Conservation (phyloP, 2,888 invertebrate genomes). For the Melanophora roralis region DNA sequence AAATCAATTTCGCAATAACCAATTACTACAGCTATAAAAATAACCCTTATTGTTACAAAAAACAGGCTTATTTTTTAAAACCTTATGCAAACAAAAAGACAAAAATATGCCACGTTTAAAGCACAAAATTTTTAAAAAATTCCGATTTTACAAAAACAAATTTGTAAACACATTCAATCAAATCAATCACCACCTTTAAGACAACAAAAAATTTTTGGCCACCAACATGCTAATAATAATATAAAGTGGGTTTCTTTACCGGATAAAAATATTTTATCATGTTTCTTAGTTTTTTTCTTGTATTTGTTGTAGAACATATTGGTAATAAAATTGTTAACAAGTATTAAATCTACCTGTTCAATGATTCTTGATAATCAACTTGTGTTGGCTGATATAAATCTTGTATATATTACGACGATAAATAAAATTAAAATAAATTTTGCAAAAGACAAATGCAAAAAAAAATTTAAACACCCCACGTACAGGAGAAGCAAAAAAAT, state of each 20-base stretch:
- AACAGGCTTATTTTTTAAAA: no score
- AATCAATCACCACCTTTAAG: slow-evolving; percentile 30
- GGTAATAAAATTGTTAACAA: slow-evolving; percentile 63
- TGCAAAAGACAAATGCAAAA: slow-evolving; percentile 1
- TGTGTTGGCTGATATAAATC: slow-evolving; percentile 62
- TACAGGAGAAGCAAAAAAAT: slow-evolving; percentile 36
- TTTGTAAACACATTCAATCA: slow-evolving; percentile 23
- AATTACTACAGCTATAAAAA: no score
- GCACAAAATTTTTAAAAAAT: no score
- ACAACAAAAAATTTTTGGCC: neutral
- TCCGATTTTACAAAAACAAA: no score
- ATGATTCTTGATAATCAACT: slow-evolving; percentile 61
- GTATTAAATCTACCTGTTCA: slow-evolving; percentile 63
- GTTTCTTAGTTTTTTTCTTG: slow-evolving; percentile 32
- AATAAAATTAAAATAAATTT: slow-evolving; percentile 49
- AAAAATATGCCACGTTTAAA: no score
- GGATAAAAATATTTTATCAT: slow-evolving; percentile 20
- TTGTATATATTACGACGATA: slow-evolving; percentile 55
- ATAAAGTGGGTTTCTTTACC: slow-evolving; percentile 55
- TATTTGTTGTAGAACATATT: slow-evolving; percentile 4
- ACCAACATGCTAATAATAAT: slow-evolving; percentile 45
- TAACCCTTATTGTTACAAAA: no score
- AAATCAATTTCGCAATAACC: no score
- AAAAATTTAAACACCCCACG: slow-evolving; percentile 28
- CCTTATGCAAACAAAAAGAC: no score